Evolutionary conservation across 2,888 invertebrate genomes (phyloP).

Genomic region (Pseudolycoriella hygida): DNA sequence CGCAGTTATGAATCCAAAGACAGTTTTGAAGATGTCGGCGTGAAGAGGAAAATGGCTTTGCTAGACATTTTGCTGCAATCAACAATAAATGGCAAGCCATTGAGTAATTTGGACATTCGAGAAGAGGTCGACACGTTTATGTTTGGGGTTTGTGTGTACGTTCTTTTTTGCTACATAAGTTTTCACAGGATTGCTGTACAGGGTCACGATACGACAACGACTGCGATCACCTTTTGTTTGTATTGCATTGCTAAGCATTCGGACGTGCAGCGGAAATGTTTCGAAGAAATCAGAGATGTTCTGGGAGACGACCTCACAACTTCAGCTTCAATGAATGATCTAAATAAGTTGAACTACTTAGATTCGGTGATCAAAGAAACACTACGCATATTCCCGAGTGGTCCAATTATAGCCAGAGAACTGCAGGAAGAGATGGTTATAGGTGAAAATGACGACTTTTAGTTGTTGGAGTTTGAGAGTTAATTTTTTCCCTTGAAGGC

Average conservation of each 20-base stretch:
- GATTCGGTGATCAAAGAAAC: slow-evolving; percentile 27
- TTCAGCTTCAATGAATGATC: slow-evolving; percentile 19
- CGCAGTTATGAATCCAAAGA: slow-evolving; percentile 9
- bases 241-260: slow-evolving; percentile 18
- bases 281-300: slow-evolving; percentile 15
- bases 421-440: slow-evolving; percentile 20
- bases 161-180: not conserved
- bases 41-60: slow-evolving; percentile 40
- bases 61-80: slow-evolving; percentile 42
- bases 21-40: slow-evolving; percentile 14
- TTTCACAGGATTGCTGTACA: not conserved
- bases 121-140: slow-evolving; percentile 59
- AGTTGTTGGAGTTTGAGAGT: no score
- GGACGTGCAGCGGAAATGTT: slow-evolving; percentile 18
- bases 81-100: slow-evolving; percentile 37
- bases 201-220: slow-evolving; percentile 31
- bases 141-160: slow-evolving; percentile 36
- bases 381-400: slow-evolving; percentile 24
- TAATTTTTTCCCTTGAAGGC: no score
- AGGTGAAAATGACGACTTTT: slow-evolving; percentile 19
- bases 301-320: slow-evolving; percentile 21
- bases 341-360: slow-evolving; percentile 22
- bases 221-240: slow-evolving; percentile 19
- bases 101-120: slow-evolving; percentile 40
- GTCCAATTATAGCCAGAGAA: slow-evolving; percentile 18